Percentiles rank a stretch among this genome's conserved stretches.
These are phyloP conservation scores for Invenusta paracnida DNA, from an alignment of 2,888 invertebrate genomes.

Conservation along the genomic window DNA sequence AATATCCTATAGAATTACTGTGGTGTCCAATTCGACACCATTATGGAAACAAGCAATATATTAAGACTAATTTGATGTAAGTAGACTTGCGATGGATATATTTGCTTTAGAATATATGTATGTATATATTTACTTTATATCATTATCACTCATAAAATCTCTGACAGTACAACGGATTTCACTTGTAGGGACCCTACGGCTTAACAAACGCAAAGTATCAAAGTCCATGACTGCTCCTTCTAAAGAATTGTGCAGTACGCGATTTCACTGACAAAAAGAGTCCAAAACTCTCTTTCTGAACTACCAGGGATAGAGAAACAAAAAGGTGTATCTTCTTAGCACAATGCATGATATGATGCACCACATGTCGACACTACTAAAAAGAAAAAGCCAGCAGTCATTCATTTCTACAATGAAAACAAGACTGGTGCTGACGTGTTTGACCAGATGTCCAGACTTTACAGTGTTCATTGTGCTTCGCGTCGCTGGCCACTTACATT, in stretches of 20 bases:
- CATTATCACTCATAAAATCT: too few relatives aligned
- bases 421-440: not conserved
- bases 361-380: not conserved
- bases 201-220: not conserved
- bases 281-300: not conserved
- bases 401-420: conserved; percentile 1
- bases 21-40: too few relatives aligned
- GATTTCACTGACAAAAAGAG: conserved; percentile 1
- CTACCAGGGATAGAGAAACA: not conserved
- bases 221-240: not conserved
- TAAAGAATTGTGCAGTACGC: not conserved
- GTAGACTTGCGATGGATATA: too few relatives aligned
- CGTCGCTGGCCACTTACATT: too few relatives aligned
- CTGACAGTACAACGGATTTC: too few relatives aligned
- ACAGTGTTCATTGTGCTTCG: not conserved
- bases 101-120: too few relatives aligned
- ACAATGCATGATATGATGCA: not conserved
- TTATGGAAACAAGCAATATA: too few relatives aligned
- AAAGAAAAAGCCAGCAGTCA: conserved; percentile 14
- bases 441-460: conserved; percentile 2
- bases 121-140: too few relatives aligned
- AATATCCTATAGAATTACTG: too few relatives aligned
- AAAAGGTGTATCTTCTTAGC: not conserved
- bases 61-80: too few relatives aligned
- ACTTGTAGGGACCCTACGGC: too few relatives aligned